Evolutionary conservation across 2,113 vertebrate genomes (phyloP), one percentile per base, ranked within the genome.

Genomic region (Gambusia affinis): DNA sequence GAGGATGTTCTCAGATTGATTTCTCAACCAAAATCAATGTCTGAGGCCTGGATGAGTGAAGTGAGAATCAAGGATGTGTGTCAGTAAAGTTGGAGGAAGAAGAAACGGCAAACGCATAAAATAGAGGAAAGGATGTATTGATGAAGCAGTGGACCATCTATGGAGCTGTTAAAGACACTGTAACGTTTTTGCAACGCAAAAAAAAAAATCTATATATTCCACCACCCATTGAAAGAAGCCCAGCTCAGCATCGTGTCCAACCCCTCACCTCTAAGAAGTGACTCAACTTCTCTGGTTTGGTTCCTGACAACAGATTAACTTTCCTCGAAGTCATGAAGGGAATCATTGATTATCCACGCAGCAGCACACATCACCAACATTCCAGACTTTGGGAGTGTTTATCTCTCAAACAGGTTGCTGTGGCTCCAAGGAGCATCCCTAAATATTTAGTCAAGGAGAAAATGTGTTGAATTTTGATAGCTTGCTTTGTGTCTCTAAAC

Each of bases 311-410:
- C 67, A 63, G 70, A 76, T 87, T 6, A 62, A 80, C 70, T 47
- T 24, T 6, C 65, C 86, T 80, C 2, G 57, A 82, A 72, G 84
- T 76, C 78, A 73, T 62, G 60, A 70, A 66, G 79, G 51, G 70
- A 68, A 65, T 75, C 80, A 87, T 82, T 28, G 83, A 88, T 91
- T 92, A 85, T 88, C 83, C 24, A 75, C 74, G 85, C 78, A 57
- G 42, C 33, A n/a, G 67, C 78, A 82, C 64, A 64, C 7, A 77
- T 30, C 62, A 65, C 73, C 76, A 35, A 75, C 84, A 86, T 65
- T 60, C 54, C 68, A 73, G 64, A 71, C 78, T 61, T 65, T 31
- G 2, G 60, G n/a, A 37, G 60, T 68, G 60, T 72, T 83, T 70
- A 81, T 90, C 82, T 78, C 31, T 54, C 37, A 61, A 82, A 84